Conservation (phyloP, 2,797 vertebrate species). For the Mormyrus hasselquistii region DNA sequence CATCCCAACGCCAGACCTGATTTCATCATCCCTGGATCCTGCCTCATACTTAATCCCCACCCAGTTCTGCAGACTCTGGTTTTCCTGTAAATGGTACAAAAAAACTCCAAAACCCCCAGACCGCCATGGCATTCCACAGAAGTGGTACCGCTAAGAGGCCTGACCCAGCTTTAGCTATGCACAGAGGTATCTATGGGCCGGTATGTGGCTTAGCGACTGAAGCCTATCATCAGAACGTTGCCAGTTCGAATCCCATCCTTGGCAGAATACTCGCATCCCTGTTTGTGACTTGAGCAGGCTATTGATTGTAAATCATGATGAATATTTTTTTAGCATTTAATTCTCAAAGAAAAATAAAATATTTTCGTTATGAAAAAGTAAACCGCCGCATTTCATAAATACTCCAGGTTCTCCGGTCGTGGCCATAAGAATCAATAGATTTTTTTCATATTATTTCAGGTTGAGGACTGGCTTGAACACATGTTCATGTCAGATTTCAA, state of each 20-base stretch:
- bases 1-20: background rate
- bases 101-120: background rate
- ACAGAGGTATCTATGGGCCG: background rate
- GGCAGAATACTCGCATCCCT: background rate
- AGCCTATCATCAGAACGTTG: background rate
- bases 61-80: background rate
- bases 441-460: background rate
- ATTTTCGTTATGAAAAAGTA: background rate
- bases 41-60: background rate
- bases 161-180: background rate
- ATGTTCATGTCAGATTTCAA: background rate
- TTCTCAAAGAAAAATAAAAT: background rate
- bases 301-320: background rate
- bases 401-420: background rate
- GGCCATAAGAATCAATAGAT: background rate
- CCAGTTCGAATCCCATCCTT: background rate
- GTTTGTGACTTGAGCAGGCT: background rate
- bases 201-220: background rate
- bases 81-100: background rate
- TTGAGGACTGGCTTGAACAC: background rate
- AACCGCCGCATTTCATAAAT: background rate
- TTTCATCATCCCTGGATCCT: conserved; percentile 3
- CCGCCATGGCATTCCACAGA: background rate
- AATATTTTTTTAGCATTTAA: background rate
- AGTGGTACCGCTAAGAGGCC: background rate